Base-by-base conservation (phyloP, 2,113 vertebrate species). In the Syrrhaptes paradoxus region DNA sequence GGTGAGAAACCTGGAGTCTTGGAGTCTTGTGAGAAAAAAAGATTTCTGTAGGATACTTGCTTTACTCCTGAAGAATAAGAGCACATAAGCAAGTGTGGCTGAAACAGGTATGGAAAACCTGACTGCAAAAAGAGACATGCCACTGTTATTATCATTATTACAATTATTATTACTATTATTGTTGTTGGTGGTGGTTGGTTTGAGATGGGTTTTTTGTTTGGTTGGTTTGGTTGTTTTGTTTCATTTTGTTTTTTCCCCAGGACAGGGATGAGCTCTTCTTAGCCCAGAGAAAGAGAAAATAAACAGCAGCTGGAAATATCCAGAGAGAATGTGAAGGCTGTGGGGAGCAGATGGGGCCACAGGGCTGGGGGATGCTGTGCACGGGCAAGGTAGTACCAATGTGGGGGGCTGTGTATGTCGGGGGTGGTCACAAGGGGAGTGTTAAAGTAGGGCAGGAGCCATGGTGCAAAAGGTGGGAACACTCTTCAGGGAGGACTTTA, bases 301-400 rank as follows among this genome's bases (percentile, higher is more conserved):
- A 34, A 62, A 43, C 0, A 1, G 4, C 20, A 67, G 4, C 26
- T 85, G 52, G 48, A 71, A 87, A 54, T 17, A 28, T 7, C 3
- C 24, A 17, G 17, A 22, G 22, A n/a, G 18, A n/a, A 10, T 10
- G 5, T 36, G 43, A 71, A 62, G 14, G 8, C 34, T 52, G 28
- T 15, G 43, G 32, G 32, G 31, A 29, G 32, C 0, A 1, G 22
- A 28, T 7, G 17, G 5, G n/a, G 13, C 13, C 24, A 32, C 17
- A n/a, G 11, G 31, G 8, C 45, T 38, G 24, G 15, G 26, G 22
- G 7, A 18, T 29, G 13, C 34, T 3, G 0, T 36, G 45, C 13
- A 4, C 1, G 0, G 54, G 5, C 52, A 46, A n/a, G 17, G 18
- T 9, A 43, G 34, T 17, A 17, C 24, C 6, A 1, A 3, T 7